Evolutionary conservation across 1,140 invertebrate species (phyloP).

Genomic region (Rhyacophila brunnea): DNA sequence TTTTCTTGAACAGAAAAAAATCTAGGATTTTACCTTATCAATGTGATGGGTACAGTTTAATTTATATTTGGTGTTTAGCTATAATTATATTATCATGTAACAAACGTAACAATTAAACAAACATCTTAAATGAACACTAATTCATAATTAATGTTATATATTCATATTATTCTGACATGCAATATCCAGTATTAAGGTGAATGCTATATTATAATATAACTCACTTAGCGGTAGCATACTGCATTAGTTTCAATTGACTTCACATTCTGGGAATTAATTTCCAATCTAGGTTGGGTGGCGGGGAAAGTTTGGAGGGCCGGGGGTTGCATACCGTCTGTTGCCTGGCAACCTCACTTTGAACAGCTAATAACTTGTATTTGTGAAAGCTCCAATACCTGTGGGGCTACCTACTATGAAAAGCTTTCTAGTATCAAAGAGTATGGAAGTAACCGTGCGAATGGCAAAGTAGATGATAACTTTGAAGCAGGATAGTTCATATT

Average conservation of each 20-base stretch:
- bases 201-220: too few relatives aligned
- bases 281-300: constrained; percentile 12
- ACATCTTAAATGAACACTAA: too few relatives aligned
- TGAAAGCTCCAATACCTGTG: constrained; percentile 21
- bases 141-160: too few relatives aligned
- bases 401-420: background rate
- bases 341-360: constrained; percentile 31
- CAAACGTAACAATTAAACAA: too few relatives aligned
- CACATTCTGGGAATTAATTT: constrained; percentile 36
- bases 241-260: constrained; percentile 38
- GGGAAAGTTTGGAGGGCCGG: background rate
- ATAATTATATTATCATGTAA: too few relatives aligned
- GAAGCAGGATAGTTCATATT: constrained; percentile 15
- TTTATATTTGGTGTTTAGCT: too few relatives aligned
- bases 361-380: constrained; percentile 31
- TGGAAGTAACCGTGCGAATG: background rate
- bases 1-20: too few relatives aligned
- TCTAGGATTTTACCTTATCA: too few relatives aligned
- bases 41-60: too few relatives aligned
- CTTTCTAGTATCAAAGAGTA: constrained; percentile 9
- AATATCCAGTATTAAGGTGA: too few relatives aligned
- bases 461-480: constrained; percentile 8
- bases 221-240: constrained; percentile 27
- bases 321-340: constrained; percentile 11
- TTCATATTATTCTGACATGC: too few relatives aligned